phyloP scores from a whole-genome alignment of 2,113 vertebrate genomes.

The Takifugu flavidus region DNA sequence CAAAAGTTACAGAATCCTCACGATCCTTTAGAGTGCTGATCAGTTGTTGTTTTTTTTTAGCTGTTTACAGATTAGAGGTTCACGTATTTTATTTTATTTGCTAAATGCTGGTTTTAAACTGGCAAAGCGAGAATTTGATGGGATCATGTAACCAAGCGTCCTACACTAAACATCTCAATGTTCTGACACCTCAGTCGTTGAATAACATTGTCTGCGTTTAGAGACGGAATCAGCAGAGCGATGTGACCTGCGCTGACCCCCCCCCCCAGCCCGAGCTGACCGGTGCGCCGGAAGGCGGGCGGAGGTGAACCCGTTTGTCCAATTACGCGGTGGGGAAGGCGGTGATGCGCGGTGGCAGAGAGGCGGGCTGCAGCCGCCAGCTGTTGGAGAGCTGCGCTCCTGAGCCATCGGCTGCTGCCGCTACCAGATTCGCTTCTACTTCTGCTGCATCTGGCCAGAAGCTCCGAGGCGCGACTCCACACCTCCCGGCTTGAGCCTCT shows the following conservation, averaged over 20 bases:
- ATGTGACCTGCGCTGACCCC: background rate
- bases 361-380: constrained; percentile 51
- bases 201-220: too few species aligned
- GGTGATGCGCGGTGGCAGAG: constrained; percentile 45
- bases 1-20: too few species aligned
- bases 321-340: constrained; percentile 42
- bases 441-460: constrained; percentile 54
- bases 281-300: constrained; percentile 32
- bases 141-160: too few species aligned
- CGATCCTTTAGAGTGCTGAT: too few species aligned
- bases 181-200: too few species aligned
- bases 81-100: too few species aligned
- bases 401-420: constrained; percentile 33
- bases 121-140: too few species aligned
- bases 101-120: too few species aligned
- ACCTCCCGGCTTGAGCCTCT: too few species aligned
- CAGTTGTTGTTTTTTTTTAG: too few species aligned
- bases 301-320: constrained; percentile 41
- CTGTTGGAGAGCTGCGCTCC: constrained; percentile 61
- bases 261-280: background rate
- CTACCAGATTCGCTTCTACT: background rate
- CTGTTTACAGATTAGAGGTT: too few species aligned
- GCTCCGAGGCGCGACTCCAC: constrained; percentile 19
- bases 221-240: background rate
- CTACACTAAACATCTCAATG: too few species aligned